Conservation (phyloP, 2,797 vertebrate genomes). For the Lycodopsis pacificus region DNA sequence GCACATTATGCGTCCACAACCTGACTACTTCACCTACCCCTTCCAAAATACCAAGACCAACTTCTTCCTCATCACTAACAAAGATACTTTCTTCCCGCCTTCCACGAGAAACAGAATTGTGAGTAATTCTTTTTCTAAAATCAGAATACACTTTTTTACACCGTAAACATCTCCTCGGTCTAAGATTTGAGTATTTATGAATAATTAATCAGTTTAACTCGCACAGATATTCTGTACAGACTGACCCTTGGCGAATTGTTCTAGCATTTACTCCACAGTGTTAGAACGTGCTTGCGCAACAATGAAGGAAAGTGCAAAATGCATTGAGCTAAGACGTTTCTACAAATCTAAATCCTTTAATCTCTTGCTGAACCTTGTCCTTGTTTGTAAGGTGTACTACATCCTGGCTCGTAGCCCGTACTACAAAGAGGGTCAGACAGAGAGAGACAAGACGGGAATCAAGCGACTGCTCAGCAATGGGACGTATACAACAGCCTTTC, state of each 20-base stretch:
- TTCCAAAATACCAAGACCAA: conserved; percentile 92
- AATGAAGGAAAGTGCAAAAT: conserved; percentile 3
- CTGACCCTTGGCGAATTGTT: neutral
- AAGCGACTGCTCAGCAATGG: conserved; percentile 92
- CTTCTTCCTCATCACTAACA: conserved; percentile 91
- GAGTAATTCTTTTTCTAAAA: conserved; percentile 62
- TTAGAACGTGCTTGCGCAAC: neutral
- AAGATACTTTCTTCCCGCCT: conserved; percentile 90
- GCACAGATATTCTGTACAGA: neutral
- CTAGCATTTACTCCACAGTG: neutral
- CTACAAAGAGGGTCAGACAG: conserved; percentile 87
- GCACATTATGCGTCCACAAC: conserved; percentile 87
- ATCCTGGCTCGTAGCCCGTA: conserved; percentile 93
- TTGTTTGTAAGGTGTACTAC: conserved; percentile 89
- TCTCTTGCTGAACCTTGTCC: conserved; percentile 24
- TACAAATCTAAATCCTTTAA: conserved; percentile 21
- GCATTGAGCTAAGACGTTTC: conserved; percentile 9
- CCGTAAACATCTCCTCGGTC: neutral
- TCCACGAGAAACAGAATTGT: conserved; percentile 97
- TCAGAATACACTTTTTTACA: neutral
- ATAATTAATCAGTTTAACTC: neutral
- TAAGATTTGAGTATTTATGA: neutral
- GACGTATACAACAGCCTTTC: conserved; percentile 92
- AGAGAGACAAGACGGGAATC: conserved; percentile 93
- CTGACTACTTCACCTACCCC: conserved; percentile 91